phyloP scores from a whole-genome alignment of 2,797 vertebrate species.

The Distichodus sexfasciatus region DNA sequence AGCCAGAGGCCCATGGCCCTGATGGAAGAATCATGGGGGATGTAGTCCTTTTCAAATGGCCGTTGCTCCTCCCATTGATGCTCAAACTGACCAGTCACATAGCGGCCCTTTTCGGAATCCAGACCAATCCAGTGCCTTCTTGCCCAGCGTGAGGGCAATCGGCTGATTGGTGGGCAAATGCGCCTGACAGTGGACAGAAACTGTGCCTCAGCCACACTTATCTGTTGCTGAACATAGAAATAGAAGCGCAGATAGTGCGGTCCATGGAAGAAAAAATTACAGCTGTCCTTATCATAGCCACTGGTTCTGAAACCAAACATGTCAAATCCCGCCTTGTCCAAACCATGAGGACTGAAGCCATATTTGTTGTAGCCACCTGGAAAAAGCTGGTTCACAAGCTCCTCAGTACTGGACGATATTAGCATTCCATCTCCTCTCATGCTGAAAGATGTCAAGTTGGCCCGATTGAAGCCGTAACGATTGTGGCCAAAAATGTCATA shows the following conservation, averaged over 20 bases:
- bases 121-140: constrained; percentile 55
- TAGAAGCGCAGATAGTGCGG: constrained; percentile 61
- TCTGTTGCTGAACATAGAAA: constrained; percentile 58
- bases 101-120: constrained; percentile 1
- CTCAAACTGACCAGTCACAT: constrained; percentile 24
- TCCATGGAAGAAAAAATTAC: constrained; percentile 61
- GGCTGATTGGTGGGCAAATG: constrained; percentile 53
- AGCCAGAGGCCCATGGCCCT: constrained; percentile 49
- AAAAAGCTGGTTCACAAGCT: neutral
- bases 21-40: constrained; percentile 23
- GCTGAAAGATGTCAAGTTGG: constrained; percentile 52
- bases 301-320: constrained; percentile 56
- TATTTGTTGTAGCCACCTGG: constrained; percentile 46
- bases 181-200: constrained; percentile 48
- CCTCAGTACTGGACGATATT: neutral
- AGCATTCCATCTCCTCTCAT: constrained; percentile 46
- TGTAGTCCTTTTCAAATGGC: constrained; percentile 34
- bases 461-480: constrained; percentile 55
- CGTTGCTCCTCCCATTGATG: constrained; percentile 41
- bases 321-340: constrained; percentile 57
- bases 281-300: constrained; percentile 61
- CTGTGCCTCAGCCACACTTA: constrained; percentile 43
- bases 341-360: constrained; percentile 55
- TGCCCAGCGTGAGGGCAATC: constrained; percentile 52
- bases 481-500: constrained; percentile 56